These are phyloP conservation scores for Drosophila meridionalis DNA, from an alignment of 2,888 invertebrate genomes.

Conservation along the genomic window DNA sequence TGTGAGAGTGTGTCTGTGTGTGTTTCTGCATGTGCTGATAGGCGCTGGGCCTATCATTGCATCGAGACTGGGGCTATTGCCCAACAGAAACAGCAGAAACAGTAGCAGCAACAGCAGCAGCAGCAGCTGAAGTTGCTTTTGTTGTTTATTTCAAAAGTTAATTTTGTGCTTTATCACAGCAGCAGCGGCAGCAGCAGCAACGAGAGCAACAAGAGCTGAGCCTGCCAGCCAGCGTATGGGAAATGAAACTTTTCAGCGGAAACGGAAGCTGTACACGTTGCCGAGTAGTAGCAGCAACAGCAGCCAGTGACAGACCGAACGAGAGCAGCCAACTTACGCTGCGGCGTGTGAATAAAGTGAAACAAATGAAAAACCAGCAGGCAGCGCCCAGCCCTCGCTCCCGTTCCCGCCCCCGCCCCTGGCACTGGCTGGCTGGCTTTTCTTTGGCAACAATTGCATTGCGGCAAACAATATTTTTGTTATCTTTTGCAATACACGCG, in stretches of 20 bases:
- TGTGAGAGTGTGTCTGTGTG: neutral
- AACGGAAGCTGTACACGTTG: slow-evolving; percentile 75
- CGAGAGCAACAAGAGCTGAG: slow-evolving; percentile 18
- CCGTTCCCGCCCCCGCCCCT: neutral
- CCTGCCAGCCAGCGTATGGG: slow-evolving; percentile 57
- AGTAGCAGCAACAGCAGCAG: slow-evolving; percentile 4
- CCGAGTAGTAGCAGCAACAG: slow-evolving; percentile 27
- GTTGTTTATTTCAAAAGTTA: slow-evolving; percentile 78
- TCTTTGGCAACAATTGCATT: slow-evolving; percentile 79
- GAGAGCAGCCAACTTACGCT: slow-evolving; percentile 42
- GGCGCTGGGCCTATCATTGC: slow-evolving; percentile 55
- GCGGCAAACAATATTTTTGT: slow-evolving; percentile 79
- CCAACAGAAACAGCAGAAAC: slow-evolving; percentile 11
- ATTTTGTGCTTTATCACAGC: slow-evolving; percentile 75
- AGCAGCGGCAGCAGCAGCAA: slow-evolving; percentile 25
- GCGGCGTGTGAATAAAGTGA: slow-evolving; percentile 75
- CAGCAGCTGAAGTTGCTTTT: slow-evolving; percentile 52
- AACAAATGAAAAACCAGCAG: slow-evolving; percentile 69
- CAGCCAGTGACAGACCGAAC: slow-evolving; percentile 3
- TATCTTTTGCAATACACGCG: slow-evolving; percentile 67
- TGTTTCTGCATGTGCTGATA: slow-evolving; percentile 2
- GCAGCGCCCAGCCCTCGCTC: neutral
- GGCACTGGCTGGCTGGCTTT: slow-evolving; percentile 30
- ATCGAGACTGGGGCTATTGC: slow-evolving; percentile 35
- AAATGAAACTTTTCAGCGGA: slow-evolving; percentile 77